Percentiles rank a stretch among this genome's conserved stretches.
phyloP scores from a whole-genome alignment of 2,113 vertebrate species.

The Sula dactylatra region DNA sequence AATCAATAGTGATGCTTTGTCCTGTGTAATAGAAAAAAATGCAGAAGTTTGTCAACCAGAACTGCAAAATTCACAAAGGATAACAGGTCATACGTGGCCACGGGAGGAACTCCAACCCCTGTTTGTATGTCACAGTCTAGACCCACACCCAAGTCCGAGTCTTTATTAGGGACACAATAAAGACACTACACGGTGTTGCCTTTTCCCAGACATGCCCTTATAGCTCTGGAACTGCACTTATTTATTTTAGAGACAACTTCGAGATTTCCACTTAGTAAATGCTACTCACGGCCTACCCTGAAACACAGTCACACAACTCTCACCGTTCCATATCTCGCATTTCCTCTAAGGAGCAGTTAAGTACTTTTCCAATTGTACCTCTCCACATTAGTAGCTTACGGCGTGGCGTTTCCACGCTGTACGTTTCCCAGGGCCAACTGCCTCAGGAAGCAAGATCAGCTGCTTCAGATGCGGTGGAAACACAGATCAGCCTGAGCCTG shows the following conservation, averaged over 20 bases:
- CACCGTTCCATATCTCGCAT: neutral
- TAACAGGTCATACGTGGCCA: neutral
- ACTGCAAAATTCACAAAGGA: neutral
- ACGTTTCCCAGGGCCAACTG: neutral
- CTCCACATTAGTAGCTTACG: neutral
- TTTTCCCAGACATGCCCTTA: neutral
- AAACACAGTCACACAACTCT: rapidly evolving
- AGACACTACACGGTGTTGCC: neutral
- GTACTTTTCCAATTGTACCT: neutral
- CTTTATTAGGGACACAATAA: neutral
- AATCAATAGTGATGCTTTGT: slow-evolving; percentile 29
- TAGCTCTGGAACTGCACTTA: neutral
- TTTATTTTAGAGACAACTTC: neutral
- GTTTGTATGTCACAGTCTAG: neutral
- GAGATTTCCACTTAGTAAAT: neutral
- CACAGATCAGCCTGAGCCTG: neutral
- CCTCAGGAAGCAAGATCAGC: neutral
- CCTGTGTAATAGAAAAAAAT: neutral
- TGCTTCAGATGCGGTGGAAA: neutral
- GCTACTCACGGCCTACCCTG: neutral
- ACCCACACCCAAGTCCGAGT: neutral
- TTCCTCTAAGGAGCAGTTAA: neutral
- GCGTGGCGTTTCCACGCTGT: neutral
- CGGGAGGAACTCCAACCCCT: neutral
- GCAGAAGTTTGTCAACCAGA: neutral